Evolutionary conservation across 2,888 invertebrate species (phyloP).

Genomic region (Callyntrura sp.): DNA sequence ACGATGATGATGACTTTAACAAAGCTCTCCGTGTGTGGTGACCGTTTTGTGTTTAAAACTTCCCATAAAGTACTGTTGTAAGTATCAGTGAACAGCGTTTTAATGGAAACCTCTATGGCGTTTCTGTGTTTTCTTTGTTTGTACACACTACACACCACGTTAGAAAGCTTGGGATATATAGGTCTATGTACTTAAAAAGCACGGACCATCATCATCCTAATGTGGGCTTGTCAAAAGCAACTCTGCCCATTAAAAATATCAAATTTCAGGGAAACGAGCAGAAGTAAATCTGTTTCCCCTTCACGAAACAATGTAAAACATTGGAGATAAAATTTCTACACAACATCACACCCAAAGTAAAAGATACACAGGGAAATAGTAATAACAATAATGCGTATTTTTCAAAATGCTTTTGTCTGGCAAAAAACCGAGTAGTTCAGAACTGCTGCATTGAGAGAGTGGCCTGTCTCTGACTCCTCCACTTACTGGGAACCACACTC

Average conservation of each 20-base stretch:
- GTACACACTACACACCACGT: neutral
- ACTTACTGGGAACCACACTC: neutral
- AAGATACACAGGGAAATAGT: neutral
- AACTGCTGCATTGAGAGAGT: neutral
- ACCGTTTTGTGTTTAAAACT: constrained; percentile 17
- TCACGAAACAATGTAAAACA: constrained; percentile 38
- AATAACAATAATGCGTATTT: neutral
- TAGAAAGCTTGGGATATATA: neutral
- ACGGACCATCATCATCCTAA: neutral
- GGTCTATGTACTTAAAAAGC: neutral
- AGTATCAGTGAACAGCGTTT: neutral
- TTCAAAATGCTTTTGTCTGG: neutral
- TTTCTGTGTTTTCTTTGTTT: neutral
- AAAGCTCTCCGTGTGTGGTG: constrained; percentile 37
- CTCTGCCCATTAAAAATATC: constrained; percentile 53
- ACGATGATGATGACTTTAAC: neutral
- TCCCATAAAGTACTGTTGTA: neutral
- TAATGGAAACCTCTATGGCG: neutral
- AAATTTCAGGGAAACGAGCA: constrained; percentile 40
- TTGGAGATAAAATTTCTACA: neutral
- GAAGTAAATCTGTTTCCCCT: constrained; percentile 38
- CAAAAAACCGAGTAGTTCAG: neutral
- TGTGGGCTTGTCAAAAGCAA: constrained; percentile 39
- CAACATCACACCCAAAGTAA: neutral
- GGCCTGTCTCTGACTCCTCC: neutral